phyloP scores from a whole-genome alignment of 2,888 invertebrate species.

The Ectemnius cavifrons region DNA sequence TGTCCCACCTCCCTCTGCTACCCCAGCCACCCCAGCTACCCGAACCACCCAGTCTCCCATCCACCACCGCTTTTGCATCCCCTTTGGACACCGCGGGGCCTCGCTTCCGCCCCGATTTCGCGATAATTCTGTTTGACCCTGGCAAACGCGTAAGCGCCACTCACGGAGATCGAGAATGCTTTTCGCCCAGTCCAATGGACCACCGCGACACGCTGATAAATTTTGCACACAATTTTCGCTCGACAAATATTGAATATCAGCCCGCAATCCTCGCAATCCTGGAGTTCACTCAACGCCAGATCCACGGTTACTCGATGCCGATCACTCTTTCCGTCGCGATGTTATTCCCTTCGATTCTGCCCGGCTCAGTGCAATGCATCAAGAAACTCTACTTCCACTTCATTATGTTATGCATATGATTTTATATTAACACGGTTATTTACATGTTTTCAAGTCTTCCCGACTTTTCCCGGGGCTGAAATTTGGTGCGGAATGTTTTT shows the following conservation, averaged over 20 bases:
- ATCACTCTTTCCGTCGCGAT: background rate
- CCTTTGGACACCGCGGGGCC: background rate
- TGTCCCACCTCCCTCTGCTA: background rate
- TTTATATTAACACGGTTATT: no score
- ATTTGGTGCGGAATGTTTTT: no score
- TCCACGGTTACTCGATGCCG: background rate
- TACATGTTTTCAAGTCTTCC: no score
- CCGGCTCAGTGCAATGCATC: background rate
- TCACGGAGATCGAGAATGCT: constrained; percentile 27
- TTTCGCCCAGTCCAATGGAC: constrained; percentile 14
- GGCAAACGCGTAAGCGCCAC: constrained; percentile 43
- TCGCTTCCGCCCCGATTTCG: constrained; percentile 33
- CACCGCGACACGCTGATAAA: constrained; percentile 1
- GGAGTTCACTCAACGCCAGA: background rate
- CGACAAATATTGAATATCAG: constrained; percentile 7
- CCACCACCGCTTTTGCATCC: background rate
- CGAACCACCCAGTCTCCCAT: constrained; percentile 10
- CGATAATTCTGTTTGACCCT: constrained; percentile 63
- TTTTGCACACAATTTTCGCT: constrained; percentile 7
- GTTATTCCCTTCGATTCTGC: background rate
- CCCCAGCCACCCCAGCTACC: background rate
- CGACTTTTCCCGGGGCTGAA: no score
- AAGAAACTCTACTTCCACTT: background rate
- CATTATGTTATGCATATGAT: background rate
- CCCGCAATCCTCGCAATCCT: background rate